Evolutionary conservation across 2,113 vertebrate genomes (phyloP), one percentile per base, ranked within the genome.

Genomic region (Halcyon senegalensis): DNA sequence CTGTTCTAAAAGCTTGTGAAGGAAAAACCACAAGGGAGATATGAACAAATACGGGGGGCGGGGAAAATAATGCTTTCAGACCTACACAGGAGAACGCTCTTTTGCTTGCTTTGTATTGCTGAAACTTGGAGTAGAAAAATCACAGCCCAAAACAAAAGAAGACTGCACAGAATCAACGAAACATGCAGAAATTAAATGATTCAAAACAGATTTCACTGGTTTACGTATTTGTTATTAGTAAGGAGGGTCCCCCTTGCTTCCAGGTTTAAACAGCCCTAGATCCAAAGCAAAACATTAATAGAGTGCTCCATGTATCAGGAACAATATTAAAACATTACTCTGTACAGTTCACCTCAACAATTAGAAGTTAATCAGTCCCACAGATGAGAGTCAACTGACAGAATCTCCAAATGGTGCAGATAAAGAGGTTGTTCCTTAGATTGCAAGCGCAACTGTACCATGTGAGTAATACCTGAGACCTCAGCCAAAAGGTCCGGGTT

Each of bases 381-480:
- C 9, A 92, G 93, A 50, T 13, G 43, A 74, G 27, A 94, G 69
- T 33, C 85, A 89, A 58, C 79, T 90, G 79, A 95, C 35, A 96
- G 90, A 95, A 87, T 84, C 56, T 94, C 78, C 88, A 55, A 15
- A 64, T 4, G 39, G 46, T 21, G 72, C 1, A 59, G 58, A 66
- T 46, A 60, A 56, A 89, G 94, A 84, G 30, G 44, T 17, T 51
- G 81, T 27, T 88, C 80, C 85, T 67, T 63, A 82, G 81, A 96
- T 78, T 73, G 78, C 78, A 88, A 96, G 78, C 19, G 1, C 76
- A 91, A 14, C 56, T 84, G 74, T 85, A 82, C 62, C 91, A 16
- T 2, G 16, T 96, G 93, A 92, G 91, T 43, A 96, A 95, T 99
- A 98, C 98, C 98, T 98, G 98, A 95, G 96, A 96, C 97, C 97